A percentile compares a stretch with the other conserved stretches of the same genome.
Evolutionary conservation across 1,140 invertebrate species (phyloP).

Genomic region (Trichonephila clavipes): DNA sequence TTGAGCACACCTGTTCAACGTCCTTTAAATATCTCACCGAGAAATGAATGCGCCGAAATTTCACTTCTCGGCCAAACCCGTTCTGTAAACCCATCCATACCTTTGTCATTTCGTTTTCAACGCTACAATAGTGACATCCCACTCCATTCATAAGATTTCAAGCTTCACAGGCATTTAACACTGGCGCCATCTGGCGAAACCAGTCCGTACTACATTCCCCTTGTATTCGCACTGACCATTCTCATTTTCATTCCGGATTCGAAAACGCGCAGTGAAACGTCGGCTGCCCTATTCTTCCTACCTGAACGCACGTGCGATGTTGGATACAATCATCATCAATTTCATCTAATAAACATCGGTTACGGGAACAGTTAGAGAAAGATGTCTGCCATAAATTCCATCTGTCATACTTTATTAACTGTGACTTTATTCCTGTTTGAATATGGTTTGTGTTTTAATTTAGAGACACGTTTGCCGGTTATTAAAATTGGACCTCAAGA

Average conservation of each 20-base stretch:
- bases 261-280: background rate
- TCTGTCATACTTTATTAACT: background rate
- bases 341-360: background rate
- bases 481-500: slow-evolving; percentile 87
- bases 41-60: too few species aligned
- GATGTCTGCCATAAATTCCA: background rate
- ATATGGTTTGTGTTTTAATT: slow-evolving; percentile 85
- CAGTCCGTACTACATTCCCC: background rate
- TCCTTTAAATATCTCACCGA: too few species aligned
- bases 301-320: slow-evolving; percentile 16
- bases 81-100: too few species aligned
- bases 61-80: too few species aligned
- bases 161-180: background rate
- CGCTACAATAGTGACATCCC: background rate
- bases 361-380: background rate
- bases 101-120: too few species aligned
- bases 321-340: background rate
- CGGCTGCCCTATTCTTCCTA: background rate
- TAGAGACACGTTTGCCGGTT: slow-evolving; percentile 90
- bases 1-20: too few species aligned
- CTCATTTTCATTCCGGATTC: background rate
- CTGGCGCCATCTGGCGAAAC: background rate
- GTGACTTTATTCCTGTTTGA: slow-evolving; percentile 13
- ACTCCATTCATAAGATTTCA: slow-evolving; percentile 17
- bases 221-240: background rate